phyloP scores from a whole-genome alignment of 1,140 invertebrate genomes.

The Drosophila sp. region DNA sequence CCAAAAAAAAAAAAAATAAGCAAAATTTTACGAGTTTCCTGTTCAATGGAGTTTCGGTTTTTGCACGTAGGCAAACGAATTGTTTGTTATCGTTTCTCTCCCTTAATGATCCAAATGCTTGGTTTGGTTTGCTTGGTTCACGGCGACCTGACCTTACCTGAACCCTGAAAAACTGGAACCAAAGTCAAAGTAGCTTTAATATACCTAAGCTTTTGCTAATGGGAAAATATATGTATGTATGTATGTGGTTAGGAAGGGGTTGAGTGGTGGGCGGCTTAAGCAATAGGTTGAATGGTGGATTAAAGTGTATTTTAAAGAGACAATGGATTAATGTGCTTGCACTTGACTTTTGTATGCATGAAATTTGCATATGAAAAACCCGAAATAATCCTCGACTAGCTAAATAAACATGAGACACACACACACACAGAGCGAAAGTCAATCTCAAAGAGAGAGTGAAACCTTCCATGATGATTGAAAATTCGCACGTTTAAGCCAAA shows the following conservation, averaged over 20 bases:
- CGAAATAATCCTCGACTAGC: slow-evolving; percentile 18
- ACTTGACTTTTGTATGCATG: slow-evolving; percentile 11
- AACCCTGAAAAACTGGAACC: slow-evolving; percentile 8
- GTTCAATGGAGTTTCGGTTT: slow-evolving; percentile 55
- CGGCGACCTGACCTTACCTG: slow-evolving; percentile 3
- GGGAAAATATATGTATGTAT: slow-evolving; percentile 8
- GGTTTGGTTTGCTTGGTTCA: not conserved
- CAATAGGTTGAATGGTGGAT: slow-evolving; percentile 2
- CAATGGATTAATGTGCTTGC: slow-evolving; percentile 7
- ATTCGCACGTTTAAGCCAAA: slow-evolving; percentile 29
- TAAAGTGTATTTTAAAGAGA: slow-evolving; percentile 10
- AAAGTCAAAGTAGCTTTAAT: slow-evolving; percentile 13
- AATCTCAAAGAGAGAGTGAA: slow-evolving; percentile 3
- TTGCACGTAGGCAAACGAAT: slow-evolving; percentile 39
- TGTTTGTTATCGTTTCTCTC: slow-evolving; percentile 33
- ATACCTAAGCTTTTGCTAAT: slow-evolving; percentile 17
- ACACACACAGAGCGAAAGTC: not conserved
- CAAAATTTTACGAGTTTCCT: slow-evolving; percentile 67
- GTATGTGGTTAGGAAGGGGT: not conserved
- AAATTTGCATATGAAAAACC: slow-evolving; percentile 8
- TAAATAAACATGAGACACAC: slow-evolving; percentile 45
- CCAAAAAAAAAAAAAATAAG: not conserved
- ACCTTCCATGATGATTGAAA: slow-evolving; percentile 37
- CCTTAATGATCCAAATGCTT: slow-evolving; percentile 17
- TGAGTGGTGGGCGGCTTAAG: not conserved